Base-by-base conservation (phyloP, 1,140 invertebrate species). In the Musca domestica region DNA sequence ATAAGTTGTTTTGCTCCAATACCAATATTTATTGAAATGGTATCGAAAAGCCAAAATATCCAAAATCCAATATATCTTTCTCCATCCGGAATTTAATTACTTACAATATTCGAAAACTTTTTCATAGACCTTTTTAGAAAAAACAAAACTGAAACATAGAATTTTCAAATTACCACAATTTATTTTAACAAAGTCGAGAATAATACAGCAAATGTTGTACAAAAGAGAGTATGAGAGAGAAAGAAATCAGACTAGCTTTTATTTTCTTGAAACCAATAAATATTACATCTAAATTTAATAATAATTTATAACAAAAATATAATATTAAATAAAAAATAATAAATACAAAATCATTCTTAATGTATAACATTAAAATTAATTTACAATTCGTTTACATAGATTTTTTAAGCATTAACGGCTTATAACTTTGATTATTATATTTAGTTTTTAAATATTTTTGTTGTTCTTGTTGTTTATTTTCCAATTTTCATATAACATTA, bases 351-450 rank as follows among this genome's bases (percentile, higher is more conserved):
- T 19, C 19, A 1, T 1, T 51, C 20, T 17, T 51, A 19, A 48
- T n/a, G 15, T 48, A 9, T 19, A 17, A 51, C 17, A 20, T 6
- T 51, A 20, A 51, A 51, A 51, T 17, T n/a, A 51, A 51, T 51
- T 51, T 51, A 20, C 20, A 22, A 41, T 41, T 41, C 34, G 34
- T 41, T 61, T 19, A 41, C 30, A 61, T 34, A 34, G 27, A 58
- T 58, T 61, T 61, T 61, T 5, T 61, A 58, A 58, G 56, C 30
- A n/a, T 61, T 61, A 41, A 27, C 15, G 15, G 54, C 54, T 58
- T 58, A 58, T 58, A 58, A 58, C 54, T 58, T 17, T 41, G 25
- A 58, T 34, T 64, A n/a, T 48, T 64, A 23, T 64, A 46, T 47
- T 12, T 63, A 34, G 47, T 64, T 20, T 49, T 23, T 65, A 25